phyloP scores from a whole-genome alignment of 2,888 invertebrate species.

The Cosmorhoe ocellata region DNA sequence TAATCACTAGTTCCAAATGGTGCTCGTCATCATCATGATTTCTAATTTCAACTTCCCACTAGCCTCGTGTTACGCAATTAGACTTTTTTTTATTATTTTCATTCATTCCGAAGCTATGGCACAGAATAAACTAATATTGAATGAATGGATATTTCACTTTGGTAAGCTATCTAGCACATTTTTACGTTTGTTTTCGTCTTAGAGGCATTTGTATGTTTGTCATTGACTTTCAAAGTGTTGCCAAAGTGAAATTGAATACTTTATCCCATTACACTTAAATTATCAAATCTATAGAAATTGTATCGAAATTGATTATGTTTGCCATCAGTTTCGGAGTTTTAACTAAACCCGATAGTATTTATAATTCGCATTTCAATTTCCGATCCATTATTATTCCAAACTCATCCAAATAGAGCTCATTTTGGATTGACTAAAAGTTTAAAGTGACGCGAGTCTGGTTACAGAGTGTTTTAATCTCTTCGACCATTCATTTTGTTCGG shows the following conservation, averaged over 20 bases:
- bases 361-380: too few species aligned
- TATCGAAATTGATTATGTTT: too few species aligned
- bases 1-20: slow-evolving; percentile 25
- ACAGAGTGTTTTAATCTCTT: slow-evolving; percentile 74
- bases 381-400: background rate
- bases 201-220: background rate
- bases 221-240: too few species aligned
- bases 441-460: slow-evolving; percentile 33
- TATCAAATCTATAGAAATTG: too few species aligned
- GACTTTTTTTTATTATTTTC: slow-evolving; percentile 66
- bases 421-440: background rate
- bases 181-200: too few species aligned
- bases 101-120: slow-evolving; percentile 71
- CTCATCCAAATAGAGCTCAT: background rate
- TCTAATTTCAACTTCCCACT: slow-evolving; percentile 43
- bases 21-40: slow-evolving; percentile 28
- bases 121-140: slow-evolving; percentile 1
- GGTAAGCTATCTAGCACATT: too few species aligned
- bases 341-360: too few species aligned
- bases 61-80: slow-evolving; percentile 71
- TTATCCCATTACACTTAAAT: too few species aligned
- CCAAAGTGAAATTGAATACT: too few species aligned
- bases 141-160: slow-evolving; percentile 6
- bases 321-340: too few species aligned
- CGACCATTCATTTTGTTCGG: slow-evolving; percentile 77